These are phyloP conservation scores for Falcunculus frontatus DNA, from an alignment of 2,113 vertebrate genomes.

Conservation along the genomic window DNA sequence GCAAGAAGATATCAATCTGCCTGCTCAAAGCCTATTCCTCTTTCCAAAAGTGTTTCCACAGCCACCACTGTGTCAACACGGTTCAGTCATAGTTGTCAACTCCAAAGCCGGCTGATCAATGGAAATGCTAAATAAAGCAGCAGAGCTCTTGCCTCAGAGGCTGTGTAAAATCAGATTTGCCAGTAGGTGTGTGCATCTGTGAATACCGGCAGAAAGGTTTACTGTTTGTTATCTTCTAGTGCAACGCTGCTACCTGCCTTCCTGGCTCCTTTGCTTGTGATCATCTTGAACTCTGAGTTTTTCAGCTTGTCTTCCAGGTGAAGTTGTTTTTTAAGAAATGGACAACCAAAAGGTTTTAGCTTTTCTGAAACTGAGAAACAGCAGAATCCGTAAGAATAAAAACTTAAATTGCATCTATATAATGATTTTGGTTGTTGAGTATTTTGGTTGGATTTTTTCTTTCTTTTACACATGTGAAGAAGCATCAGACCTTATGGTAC, in stretches of 20 bases:
- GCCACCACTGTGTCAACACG: not conserved
- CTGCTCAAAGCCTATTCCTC: not conserved
- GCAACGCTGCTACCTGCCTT: accelerated
- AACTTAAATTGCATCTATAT: not conserved
- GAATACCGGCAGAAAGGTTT: not conserved
- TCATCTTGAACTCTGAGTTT: not conserved
- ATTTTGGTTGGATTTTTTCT: not conserved
- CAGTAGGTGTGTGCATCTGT: not conserved
- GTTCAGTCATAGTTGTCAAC: not conserved
- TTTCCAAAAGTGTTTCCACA: not conserved
- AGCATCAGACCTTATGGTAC: not conserved
- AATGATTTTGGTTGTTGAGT: not conserved
- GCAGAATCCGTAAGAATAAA: not conserved
- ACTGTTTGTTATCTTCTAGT: not conserved
- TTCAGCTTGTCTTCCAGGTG: not conserved
- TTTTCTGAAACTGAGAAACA: not conserved
- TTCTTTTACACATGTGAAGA: not conserved
- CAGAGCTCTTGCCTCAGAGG: not conserved
- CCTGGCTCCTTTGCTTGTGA: not conserved
- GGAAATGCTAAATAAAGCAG: constrained; percentile 37
- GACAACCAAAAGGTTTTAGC: not conserved
- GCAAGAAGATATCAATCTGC: constrained; percentile 4
- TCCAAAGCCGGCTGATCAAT: constrained; percentile 19
- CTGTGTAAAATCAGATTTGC: not conserved
- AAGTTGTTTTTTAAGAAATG: not conserved